phyloP scores from a whole-genome alignment of 2,797 vertebrate species.

The Gobio occitaniae region DNA sequence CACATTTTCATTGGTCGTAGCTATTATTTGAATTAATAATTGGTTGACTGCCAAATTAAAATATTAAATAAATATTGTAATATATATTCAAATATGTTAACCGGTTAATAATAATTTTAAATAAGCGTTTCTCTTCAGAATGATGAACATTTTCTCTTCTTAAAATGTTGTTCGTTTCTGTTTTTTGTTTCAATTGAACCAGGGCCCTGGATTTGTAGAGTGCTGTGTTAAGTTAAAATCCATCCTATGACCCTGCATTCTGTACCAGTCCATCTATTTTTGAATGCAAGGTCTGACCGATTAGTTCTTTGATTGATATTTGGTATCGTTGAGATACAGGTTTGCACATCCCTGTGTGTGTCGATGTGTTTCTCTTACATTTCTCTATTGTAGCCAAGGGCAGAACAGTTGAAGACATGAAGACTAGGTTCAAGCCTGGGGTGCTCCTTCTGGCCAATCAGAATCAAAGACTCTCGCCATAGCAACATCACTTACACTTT shows the following conservation, averaged over 20 bases:
- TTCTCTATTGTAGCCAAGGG: neutral
- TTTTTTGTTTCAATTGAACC: neutral
- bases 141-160: neutral
- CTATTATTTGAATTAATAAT: neutral
- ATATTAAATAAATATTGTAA: neutral
- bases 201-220: neutral
- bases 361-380: neutral
- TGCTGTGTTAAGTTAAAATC: neutral
- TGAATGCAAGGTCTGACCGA: neutral
- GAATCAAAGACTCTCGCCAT: conserved; percentile 39
- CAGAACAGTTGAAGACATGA: conserved; percentile 25
- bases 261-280: neutral
- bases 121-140: neutral
- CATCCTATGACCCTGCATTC: neutral
- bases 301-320: neutral
- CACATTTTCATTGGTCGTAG: neutral
- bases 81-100: too few species aligned
- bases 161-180: neutral
- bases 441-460: conserved; percentile 28
- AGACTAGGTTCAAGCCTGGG: conserved; percentile 14
- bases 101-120: neutral
- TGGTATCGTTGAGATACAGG: neutral
- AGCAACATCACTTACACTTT: conserved; percentile 8
- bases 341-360: neutral
- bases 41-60: neutral